Base-by-base conservation (phyloP, 2,113 vertebrate species). In the Ranitomeya imitator region DNA sequence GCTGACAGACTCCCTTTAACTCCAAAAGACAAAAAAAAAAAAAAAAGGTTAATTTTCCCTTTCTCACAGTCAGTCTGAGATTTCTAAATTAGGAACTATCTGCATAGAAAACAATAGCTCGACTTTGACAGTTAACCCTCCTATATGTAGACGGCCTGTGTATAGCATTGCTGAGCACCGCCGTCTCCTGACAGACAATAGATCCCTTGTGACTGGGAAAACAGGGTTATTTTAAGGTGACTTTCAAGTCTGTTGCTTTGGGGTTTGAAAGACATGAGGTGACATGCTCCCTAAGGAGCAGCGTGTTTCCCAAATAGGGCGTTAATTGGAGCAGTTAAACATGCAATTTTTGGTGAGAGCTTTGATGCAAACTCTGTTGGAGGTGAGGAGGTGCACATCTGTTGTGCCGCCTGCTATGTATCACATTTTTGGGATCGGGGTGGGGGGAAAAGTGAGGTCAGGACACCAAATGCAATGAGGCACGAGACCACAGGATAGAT, bases 271-370 rank as follows among this genome's bases (percentile, higher is more conserved):
- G 51, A 54, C 55, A 60, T 54, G 85, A 88, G 69, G 80, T 88
- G 86, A 83, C 80, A 83, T 83, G 59, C 37, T 83, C 80, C 86
- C 78, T 63, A 15, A 37, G 67, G 81, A 88, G 79, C 57, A n/a
- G 31, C 13, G 6, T 26, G 45, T 88, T 45, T 83, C 69, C 79
- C 80, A 83, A 83, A 83, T 65, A 88, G 55, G 57, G 79, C 86
- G 86, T 82, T 88, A 88, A 88, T 88, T 88, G 86, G 86, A 88
- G 55, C 37, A 57, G 86, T 82, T 82, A 88, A 80, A 88, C 51
- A 59, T 82, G 79, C 83, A 82, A 55, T 82, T 82, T 74, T 82
- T 83, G 79, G 86, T 26, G 79, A 82, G 54, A 79, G 85, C 13
- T 71, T 87, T 87, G 76, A 81, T 87, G 61, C 77, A 67, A 71